These are phyloP conservation scores for Hylaea fasciaria DNA, from an alignment of 2,888 invertebrate genomes.

Conservation along the genomic window DNA sequence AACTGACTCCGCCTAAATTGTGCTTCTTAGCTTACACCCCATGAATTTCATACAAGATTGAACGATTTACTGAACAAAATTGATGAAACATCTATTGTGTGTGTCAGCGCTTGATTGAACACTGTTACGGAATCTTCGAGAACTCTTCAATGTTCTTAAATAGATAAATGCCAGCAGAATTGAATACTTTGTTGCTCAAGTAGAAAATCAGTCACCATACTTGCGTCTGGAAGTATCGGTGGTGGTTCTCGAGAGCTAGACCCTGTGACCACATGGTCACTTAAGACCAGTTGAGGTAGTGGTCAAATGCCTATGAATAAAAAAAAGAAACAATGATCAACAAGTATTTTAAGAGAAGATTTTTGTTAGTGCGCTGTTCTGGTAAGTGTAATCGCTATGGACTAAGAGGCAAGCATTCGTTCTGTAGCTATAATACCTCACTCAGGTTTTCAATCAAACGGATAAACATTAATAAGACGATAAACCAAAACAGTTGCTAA, in stretches of 20 bases:
- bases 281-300: too few species aligned
- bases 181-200: constrained; percentile 31
- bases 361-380: background rate
- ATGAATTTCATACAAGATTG: constrained; percentile 85
- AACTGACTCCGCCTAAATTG: constrained; percentile 21
- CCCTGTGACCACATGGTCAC: too few species aligned
- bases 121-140: constrained; percentile 49
- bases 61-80: constrained; percentile 83
- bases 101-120: constrained; percentile 77
- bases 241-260: too few species aligned
- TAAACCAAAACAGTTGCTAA: too few species aligned
- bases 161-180: constrained; percentile 33
- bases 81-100: constrained; percentile 82
- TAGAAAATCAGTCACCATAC: too few species aligned
- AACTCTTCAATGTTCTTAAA: constrained; percentile 15
- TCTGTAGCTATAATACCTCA: too few species aligned
- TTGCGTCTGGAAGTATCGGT: too few species aligned
- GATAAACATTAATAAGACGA: background rate
- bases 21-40: constrained; percentile 60
- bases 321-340: constrained; percentile 22
- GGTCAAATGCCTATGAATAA: too few species aligned
- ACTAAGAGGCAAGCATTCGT: too few species aligned
- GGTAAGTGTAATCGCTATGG: too few species aligned
- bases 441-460: too few species aligned
- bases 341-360: constrained; percentile 8